These are phyloP conservation scores for Polypedilum pembai DNA, from an alignment of 1,140 invertebrate species.

Conservation along the genomic window DNA sequence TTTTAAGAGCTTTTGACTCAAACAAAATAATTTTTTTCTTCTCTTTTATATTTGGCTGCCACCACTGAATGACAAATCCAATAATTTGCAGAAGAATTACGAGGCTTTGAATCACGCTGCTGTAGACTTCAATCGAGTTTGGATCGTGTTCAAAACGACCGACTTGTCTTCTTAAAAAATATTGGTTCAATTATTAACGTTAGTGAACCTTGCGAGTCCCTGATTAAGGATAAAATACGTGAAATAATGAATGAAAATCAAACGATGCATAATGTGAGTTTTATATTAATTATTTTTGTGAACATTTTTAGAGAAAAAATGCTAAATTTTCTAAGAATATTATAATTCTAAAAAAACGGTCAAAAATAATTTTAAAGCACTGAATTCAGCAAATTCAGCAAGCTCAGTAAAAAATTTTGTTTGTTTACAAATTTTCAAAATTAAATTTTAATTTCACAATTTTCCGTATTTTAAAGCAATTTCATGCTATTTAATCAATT, in stretches of 20 bases:
- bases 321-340: too few species aligned
- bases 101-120: constrained; percentile 42
- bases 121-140: constrained; percentile 41
- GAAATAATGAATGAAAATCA: constrained; percentile 68
- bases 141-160: constrained; percentile 40
- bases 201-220: constrained; percentile 59
- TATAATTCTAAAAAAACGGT: too few species aligned
- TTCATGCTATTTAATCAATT: too few species aligned
- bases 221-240: constrained; percentile 67
- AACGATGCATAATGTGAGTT: constrained; percentile 59
- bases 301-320: too few species aligned
- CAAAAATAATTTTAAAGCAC: too few species aligned
- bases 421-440: too few species aligned
- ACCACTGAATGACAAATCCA: background rate
- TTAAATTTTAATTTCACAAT: too few species aligned
- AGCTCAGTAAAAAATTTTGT: too few species aligned
- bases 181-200: constrained; percentile 39
- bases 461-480: too few species aligned
- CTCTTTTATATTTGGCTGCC: background rate
- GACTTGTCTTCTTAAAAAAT: constrained; percentile 38
- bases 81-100: constrained; percentile 36
- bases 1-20: constrained; percentile 8
- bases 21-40: too few species aligned
- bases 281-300: background rate
- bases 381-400: too few species aligned